Evolutionary conservation across 2,113 vertebrate genomes (phyloP).

Genomic region (Dicerorhinus sumatrensis): DNA sequence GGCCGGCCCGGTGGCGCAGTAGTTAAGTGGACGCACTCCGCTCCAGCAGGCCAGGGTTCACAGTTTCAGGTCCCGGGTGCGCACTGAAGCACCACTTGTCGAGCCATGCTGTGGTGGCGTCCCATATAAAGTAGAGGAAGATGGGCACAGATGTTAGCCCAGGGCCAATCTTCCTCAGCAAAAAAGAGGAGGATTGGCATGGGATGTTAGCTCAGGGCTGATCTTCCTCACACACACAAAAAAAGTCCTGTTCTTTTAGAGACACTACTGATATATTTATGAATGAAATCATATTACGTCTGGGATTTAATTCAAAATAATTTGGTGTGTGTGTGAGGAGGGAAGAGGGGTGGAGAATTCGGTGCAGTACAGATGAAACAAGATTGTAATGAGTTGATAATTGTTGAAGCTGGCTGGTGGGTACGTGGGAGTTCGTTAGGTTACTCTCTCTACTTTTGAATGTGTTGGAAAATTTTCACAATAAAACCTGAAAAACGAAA

Average conservation of each 20-base stretch:
- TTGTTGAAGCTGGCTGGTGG: not conserved
- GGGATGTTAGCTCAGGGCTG: no score
- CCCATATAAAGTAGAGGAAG: no score
- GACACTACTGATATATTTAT: not conserved
- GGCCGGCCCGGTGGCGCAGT: no score
- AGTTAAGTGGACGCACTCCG: no score
- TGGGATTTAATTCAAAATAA: slow-evolving; percentile 1
- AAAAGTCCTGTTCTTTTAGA: not conserved
- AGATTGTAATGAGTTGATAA: not conserved
- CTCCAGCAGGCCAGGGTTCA: no score
- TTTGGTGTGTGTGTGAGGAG: not conserved
- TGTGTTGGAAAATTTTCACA: not conserved
- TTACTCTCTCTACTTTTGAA: not conserved
- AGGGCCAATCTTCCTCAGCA: no score
- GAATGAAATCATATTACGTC: not conserved
- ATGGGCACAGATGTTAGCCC: no score
- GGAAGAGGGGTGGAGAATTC: not conserved
- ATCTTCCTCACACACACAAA: not conserved
- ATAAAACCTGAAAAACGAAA: not conserved
- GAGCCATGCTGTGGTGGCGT: no score
- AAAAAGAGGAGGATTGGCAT: no score
- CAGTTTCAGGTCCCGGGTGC: no score
- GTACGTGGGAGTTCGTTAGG: no score
- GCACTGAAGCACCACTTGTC: no score
- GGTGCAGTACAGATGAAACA: not conserved